phyloP scores from a whole-genome alignment of 2,113 vertebrate species.

The Festucalex cinctus region DNA sequence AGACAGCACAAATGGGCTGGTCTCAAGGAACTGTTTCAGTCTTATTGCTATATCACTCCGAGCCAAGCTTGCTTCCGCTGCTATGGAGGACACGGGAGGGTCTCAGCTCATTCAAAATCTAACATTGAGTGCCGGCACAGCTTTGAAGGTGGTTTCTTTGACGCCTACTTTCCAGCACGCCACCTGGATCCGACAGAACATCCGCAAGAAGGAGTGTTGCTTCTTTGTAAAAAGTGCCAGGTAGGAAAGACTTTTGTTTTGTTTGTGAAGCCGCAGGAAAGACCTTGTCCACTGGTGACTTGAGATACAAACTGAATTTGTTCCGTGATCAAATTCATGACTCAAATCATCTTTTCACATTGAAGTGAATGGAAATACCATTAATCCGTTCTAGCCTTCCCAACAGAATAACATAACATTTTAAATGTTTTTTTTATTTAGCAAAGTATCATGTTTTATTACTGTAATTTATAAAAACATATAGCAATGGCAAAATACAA shows the following conservation, averaged over 20 bases:
- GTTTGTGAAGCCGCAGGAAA: neutral
- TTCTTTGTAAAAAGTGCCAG: constrained; percentile 76
- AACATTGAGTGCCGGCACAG: neutral
- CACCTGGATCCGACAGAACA: constrained; percentile 80
- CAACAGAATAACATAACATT: too few species aligned
- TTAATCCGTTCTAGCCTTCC: too few species aligned
- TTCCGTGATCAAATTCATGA: too few species aligned
- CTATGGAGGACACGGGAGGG: neutral
- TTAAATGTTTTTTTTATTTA: too few species aligned
- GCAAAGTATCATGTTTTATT: too few species aligned
- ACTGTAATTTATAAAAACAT: too few species aligned
- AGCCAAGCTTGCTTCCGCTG: neutral
- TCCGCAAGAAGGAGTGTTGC: constrained; percentile 84
- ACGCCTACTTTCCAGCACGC: constrained; percentile 58
- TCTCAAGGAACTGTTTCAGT: constrained; percentile 41
- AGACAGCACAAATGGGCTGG: constrained; percentile 13
- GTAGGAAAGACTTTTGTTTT: constrained; percentile 43
- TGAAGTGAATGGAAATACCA: too few species aligned
- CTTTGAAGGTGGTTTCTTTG: neutral
- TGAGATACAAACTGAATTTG: too few species aligned
- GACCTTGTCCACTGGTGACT: constrained; percentile 12
- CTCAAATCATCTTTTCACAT: too few species aligned
- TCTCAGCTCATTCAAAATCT: constrained; percentile 8
- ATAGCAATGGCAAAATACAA: too few species aligned
- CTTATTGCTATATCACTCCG: neutral